Percentiles rank a stretch among this genome's conserved stretches.
Conservation (phyloP, 2,888 invertebrate species). For the Pterobdella sp. region DNA sequence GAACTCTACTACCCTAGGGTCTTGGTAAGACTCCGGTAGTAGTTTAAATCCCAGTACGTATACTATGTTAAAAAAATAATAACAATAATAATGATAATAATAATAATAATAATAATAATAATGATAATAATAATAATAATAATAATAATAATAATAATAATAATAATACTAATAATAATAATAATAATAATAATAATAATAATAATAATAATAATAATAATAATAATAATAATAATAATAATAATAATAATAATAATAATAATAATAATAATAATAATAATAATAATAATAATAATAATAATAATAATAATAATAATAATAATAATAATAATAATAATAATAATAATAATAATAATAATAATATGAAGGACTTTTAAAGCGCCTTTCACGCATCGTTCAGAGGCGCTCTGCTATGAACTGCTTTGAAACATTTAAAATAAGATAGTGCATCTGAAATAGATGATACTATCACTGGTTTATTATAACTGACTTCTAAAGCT, state of each 20-base stretch:
- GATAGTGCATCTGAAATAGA: too few relatives aligned
- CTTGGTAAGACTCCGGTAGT: too few relatives aligned
- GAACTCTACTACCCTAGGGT: too few relatives aligned
- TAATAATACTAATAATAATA: slow-evolving; percentile 14
- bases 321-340: slow-evolving; percentile 16
- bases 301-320: slow-evolving; percentile 7
- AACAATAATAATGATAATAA: background rate
- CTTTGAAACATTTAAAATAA: background rate
- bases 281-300: slow-evolving; percentile 16
- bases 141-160: background rate
- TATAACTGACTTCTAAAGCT: too few relatives aligned
- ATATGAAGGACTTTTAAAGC: too few relatives aligned
- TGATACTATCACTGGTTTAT: too few relatives aligned
- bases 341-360: slow-evolving; percentile 17
- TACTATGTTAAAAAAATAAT: too few relatives aligned
- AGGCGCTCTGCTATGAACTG: too few relatives aligned
- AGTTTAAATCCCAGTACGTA: too few relatives aligned
- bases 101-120: slow-evolving; percentile 2
- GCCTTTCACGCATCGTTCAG: too few relatives aligned
- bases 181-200: slow-evolving; percentile 7
- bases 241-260: slow-evolving; percentile 18
- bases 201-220: slow-evolving; percentile 4
- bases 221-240: slow-evolving; percentile 15
- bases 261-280: slow-evolving; percentile 5
- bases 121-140: background rate